Evolutionary conservation across 2,113 vertebrate species (phyloP), one percentile per base, ranked within the genome.

Genomic region (Ailuropoda melanoleuca): DNA sequence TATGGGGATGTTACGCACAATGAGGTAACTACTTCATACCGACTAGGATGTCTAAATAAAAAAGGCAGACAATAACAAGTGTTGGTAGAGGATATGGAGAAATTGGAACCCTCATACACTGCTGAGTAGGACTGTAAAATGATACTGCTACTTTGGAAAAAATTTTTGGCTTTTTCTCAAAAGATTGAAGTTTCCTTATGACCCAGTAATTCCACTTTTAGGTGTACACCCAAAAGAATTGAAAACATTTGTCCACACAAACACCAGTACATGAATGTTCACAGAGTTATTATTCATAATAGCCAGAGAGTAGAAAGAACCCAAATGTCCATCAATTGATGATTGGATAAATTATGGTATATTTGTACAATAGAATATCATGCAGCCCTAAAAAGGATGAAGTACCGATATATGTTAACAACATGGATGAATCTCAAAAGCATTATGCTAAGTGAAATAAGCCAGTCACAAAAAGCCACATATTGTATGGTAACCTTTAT

Each of bases 161-260:
- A 39, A 88, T 15, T 58, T 58, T 77, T 88, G 21, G 10, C 37
- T 64, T 93, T 91, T 93, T 64, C 50, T 96, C n/a, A 82, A 62
- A 89, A 94, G 53, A 26, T 81, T 96, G 90, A 17, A 89, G 84
- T 89, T 94, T 50, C 15, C 34, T 18, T 90, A 62, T 84, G 88
- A 72, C 31, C 31, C 68, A 83, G 34, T 90, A 90, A 96, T 88
- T 85, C 37, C n/a, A 21, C n/a, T 48, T 26, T 37, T 86, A 48
- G 43, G 43, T 89, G 15, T 37, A 74, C 39, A 50, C 50, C 23
- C 56, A 92, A 53, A 39, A 74, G 8, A 90, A 70, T 37, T 81
- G 31, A 81, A 74, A 81, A 80, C 39, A 48, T 53, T 34, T 77
- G 23, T 43, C 8, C 26, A 78, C 6, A n/a, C 26, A 82, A 55